Base-by-base conservation (phyloP, 2,113 vertebrate genomes). In the Manacus vitellinus region DNA sequence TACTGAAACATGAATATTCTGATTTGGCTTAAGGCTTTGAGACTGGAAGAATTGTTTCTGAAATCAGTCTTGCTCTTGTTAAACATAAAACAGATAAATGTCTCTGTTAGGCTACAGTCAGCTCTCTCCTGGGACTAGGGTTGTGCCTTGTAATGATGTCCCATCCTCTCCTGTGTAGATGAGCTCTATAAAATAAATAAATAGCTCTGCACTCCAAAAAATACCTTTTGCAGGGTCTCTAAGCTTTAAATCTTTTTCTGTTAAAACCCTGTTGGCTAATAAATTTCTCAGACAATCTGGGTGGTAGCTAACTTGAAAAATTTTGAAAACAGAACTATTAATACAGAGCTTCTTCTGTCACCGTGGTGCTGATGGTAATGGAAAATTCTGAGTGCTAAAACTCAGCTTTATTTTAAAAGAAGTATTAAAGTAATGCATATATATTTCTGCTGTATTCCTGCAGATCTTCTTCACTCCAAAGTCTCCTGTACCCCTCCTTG, bases 181-280 rank as follows among this genome's bases (percentile, higher is more conserved):
- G 41, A 89, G 25, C 37, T 85, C 62, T 43, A 68, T 85, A 89
- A 96, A 96, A 93, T 56, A 92, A 92, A 86, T 18, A 66, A 78
- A 96, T 77, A 93, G 58, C 65, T 58, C 70, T 80, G 33, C 58
- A 35, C 59, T 94, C 65, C 79, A 89, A 76, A 73, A 91, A 61
- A 67, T 37, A 43, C 35, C 31, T 85, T 63, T 94, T 94, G 37
- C 52, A 88, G n/a, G 22, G 14, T 35, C 28, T 63, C 71, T 78
- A 25, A 79, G 44, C 70, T 92, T 93, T 85, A 91, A 83, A 52
- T 68, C 39, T 75, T 81, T 90, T 93, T 66, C 62, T 61, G 1
- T 86, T 75, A 81, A 89, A 91, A 37, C 43, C 12, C n/a, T 37
- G 8, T 79, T 93, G 59, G 54, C 65, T 95, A 83, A 96, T 89